A percentile compares a stretch with the other conserved stretches of the same genome.
phyloP scores from a whole-genome alignment of 2,888 invertebrate genomes.

The Pseudoips prasinana region DNA sequence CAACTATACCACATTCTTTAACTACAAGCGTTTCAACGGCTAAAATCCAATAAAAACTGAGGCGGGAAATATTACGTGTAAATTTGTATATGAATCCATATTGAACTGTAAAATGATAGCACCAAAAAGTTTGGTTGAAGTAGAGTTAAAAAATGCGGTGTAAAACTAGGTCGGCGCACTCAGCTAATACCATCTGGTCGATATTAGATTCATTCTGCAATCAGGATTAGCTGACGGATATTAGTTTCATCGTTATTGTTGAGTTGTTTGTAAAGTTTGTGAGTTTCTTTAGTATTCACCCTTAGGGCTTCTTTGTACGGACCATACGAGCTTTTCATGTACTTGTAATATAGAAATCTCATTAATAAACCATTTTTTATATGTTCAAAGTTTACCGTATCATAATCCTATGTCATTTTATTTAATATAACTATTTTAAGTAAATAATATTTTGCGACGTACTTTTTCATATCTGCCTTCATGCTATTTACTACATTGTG shows the following conservation, averaged over 20 bases:
- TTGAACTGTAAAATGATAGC: background rate
- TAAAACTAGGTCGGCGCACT: conserved; percentile 39
- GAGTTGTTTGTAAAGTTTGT: conserved; percentile 63
- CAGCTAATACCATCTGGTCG: conserved; percentile 76
- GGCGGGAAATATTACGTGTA: too few relatives aligned
- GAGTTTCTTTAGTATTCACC: conserved; percentile 65
- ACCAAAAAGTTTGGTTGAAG: background rate
- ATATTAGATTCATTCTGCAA: conserved; percentile 77
- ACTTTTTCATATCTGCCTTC: too few relatives aligned
- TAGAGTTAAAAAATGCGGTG: conserved; percentile 32
- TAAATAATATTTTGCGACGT: too few relatives aligned
- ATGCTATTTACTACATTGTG: too few relatives aligned
- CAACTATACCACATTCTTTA: conserved; percentile 11
- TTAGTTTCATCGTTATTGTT: conserved; percentile 76
- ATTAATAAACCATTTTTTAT: too few relatives aligned
- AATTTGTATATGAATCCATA: too few relatives aligned
- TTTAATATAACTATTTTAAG: too few relatives aligned
- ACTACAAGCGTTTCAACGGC: background rate
- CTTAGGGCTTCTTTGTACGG: conserved; percentile 56
- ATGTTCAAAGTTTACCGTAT: too few relatives aligned
- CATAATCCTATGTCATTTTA: too few relatives aligned
- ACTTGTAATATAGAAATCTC: too few relatives aligned
- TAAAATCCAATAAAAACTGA: background rate
- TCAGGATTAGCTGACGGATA: conserved; percentile 70
- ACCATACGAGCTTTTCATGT: conserved; percentile 30